Conservation (phyloP, 1,140 invertebrate genomes). For the Atta colombica region DNA sequence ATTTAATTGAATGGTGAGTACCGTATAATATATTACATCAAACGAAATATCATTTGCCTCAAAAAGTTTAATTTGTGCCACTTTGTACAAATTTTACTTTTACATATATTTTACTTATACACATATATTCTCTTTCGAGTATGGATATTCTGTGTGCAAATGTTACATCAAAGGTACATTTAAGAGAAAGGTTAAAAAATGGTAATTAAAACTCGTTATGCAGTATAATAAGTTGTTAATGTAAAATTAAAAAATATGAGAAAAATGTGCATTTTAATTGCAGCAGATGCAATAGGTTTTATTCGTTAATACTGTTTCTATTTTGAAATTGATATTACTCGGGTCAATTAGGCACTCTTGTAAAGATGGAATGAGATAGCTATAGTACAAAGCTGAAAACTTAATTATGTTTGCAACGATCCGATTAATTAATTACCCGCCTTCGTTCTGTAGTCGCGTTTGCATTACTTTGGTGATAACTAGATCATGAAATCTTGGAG, state of each 20-base stretch:
- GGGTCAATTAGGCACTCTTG: neutral
- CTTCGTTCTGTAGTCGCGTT: conserved; percentile 44
- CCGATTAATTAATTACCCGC: conserved; percentile 50
- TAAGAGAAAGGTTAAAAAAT: conserved; percentile 2
- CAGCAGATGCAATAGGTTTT: neutral
- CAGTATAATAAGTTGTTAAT: conserved; percentile 27
- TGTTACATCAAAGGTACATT: neutral
- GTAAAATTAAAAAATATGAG: conserved; percentile 25
- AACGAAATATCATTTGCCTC: conserved; percentile 30
- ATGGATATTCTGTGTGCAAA: neutral
- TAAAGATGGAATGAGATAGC: conserved; percentile 23
- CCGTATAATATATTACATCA: conserved; percentile 14
- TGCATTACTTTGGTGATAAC: conserved; percentile 47
- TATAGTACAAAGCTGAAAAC: conserved; percentile 28
- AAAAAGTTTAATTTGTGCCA: conserved; percentile 21
- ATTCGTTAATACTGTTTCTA: conserved; percentile 4
- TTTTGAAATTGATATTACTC: conserved; percentile 23
- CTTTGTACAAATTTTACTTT: conserved; percentile 33
- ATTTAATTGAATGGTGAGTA: neutral
- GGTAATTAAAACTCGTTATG: neutral
- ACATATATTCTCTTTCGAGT: neutral
- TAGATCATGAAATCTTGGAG: conserved; percentile 41
- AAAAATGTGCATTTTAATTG: neutral
- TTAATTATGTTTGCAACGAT: conserved; percentile 52
- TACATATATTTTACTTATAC: neutral